A percentile compares a stretch with the other conserved stretches of the same genome.
These are phyloP conservation scores for Drosophila trapezifrons DNA, from an alignment of 1,140 invertebrate species.

Conservation along the genomic window DNA sequence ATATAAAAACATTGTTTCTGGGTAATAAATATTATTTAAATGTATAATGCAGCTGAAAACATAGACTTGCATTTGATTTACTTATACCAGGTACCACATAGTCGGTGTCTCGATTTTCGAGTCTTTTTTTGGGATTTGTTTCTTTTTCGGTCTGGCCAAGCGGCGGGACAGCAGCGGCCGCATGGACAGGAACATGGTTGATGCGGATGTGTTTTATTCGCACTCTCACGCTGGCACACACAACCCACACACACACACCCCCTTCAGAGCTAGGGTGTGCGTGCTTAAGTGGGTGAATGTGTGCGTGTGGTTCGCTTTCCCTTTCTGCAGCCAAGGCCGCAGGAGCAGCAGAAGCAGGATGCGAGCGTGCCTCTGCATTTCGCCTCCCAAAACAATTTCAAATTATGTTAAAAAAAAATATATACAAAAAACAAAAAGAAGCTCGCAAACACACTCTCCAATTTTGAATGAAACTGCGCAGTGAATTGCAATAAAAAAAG, in stretches of 20 bases:
- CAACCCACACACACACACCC: neutral
- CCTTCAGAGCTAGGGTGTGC: constrained; percentile 41
- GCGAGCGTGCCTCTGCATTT: constrained; percentile 69
- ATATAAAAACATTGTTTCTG: neutral
- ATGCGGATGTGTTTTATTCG: constrained; percentile 50
- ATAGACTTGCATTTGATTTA: no score
- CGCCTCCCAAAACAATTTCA: constrained; percentile 70
- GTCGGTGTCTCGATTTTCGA: neutral
- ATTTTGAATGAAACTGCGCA: constrained; percentile 2
- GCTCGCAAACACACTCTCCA: neutral
- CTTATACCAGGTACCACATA: neutral
- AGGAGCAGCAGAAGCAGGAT: constrained; percentile 12
- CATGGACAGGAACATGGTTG: constrained; percentile 58
- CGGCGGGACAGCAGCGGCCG: constrained; percentile 57
- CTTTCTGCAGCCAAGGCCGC: constrained; percentile 57
- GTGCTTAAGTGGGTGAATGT: constrained; percentile 59
- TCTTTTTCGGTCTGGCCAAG: constrained; percentile 43
- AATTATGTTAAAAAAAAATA: constrained; percentile 71
- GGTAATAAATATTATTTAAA: neutral
- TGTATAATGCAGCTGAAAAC: no score
- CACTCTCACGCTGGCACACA: constrained; percentile 4
- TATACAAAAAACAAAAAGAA: constrained; percentile 15
- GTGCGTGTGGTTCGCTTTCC: constrained; percentile 24
- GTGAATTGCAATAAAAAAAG: constrained; percentile 67
- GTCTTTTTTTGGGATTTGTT: neutral